A percentile compares a stretch with the other conserved stretches of the same genome.
Evolutionary conservation across 2,797 vertebrate genomes (phyloP).

Genomic region (Apodemus agrarius): DNA sequence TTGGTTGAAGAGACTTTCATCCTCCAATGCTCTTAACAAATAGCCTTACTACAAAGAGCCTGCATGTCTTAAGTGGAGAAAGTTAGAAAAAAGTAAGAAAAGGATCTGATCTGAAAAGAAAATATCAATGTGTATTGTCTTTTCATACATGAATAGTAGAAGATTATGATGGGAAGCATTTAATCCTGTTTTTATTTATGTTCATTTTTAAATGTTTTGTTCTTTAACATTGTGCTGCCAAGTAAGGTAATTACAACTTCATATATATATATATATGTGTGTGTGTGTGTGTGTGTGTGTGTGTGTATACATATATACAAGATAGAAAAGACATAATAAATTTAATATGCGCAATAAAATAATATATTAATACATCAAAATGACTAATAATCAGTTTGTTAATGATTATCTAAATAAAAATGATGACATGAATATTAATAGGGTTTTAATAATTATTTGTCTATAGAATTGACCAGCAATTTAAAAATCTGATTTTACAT

Average conservation of each 20-base stretch:
- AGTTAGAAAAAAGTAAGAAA: conserved; percentile 12
- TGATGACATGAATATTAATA: not conserved
- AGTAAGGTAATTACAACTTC: conserved; percentile 34
- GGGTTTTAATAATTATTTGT: not conserved
- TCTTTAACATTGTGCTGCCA: conserved; percentile 7
- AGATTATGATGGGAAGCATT: conserved; percentile 25
- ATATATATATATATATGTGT: not conserved
- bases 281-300: not conserved
- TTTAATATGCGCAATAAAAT: not conserved
- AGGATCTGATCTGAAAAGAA: conserved; percentile 32
- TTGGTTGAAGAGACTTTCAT: conserved; percentile 40
- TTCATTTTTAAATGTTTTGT: conserved; percentile 12
- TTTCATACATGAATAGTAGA: conserved; percentile 26
- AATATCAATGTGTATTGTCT: conserved; percentile 16
- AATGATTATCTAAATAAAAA: not conserved
- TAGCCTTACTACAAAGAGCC: not conserved
- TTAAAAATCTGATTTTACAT: conserved; percentile 42
- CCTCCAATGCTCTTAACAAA: conserved; percentile 41
- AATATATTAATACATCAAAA: not conserved
- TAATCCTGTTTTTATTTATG: conserved; percentile 7
- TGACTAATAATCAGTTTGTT: not conserved
- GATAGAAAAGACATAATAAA: conserved; percentile 11
- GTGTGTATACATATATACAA: not conserved
- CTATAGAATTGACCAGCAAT: not conserved
- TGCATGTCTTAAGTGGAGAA: not conserved